Base-by-base conservation (phyloP, 1,140 invertebrate genomes). In the Zaprionus tsacasi region DNA sequence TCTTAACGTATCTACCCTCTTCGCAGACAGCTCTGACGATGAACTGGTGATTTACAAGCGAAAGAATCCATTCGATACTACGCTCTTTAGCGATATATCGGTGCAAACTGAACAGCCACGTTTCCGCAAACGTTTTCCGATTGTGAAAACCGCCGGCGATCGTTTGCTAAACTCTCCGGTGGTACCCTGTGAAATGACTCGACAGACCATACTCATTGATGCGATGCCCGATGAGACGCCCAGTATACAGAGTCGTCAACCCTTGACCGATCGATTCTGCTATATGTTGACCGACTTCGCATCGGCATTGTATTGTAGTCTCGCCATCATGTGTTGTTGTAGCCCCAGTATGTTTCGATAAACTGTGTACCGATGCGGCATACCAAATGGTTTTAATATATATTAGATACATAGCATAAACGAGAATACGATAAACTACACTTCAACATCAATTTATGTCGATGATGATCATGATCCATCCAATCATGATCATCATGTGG, bases 301-400 rank as follows among this genome's bases (percentile, higher is more conserved):
- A 0, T 89, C 85, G 50, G 85, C 85, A 0, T 67, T 89, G 7
- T 89, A 89, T 30, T 90, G 86, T 63, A 90, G 85, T 76, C 78
- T 89, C 25, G 86, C 86, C 55, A 90, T 89, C 6, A 89, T 89
- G 86, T 89, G 85, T 70, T 89, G 85, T 60, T 89, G 85, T 81
- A 90, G 78, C n/a, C 85, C 85, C 17, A 88, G 70, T 71, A 76
- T 88, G 85, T 81, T 88, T 75, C 79, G 85, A 85, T 87, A 74
- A 82, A 66, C 36, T 35, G 7, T 33, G 33, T 12, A 54, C 13
- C 40, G n/a, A 15, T 36, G 35, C 17, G 27, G 48, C 17, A 40
- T 38, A 72, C 52, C 27, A 25, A 43, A 15, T 55, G 63, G 33
- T 65, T 65, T 65, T 65, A 65, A 55, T 65, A 65, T n/a, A 38